Evolutionary conservation across 2,113 vertebrate species (phyloP).

Genomic region (Stegastes partitus): DNA sequence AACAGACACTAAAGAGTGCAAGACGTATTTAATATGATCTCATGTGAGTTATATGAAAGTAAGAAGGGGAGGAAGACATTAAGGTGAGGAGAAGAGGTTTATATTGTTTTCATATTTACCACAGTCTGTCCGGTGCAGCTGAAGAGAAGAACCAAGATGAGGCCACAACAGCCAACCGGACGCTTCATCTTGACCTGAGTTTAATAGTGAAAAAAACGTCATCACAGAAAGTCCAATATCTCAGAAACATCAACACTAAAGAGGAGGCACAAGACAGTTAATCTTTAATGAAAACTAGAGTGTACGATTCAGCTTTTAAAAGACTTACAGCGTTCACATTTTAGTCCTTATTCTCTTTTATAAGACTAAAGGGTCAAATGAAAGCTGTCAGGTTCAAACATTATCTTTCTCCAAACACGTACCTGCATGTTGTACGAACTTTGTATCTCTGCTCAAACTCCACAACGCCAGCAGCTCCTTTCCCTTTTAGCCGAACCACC

Average conservation of each 20-base stretch:
- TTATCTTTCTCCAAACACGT: slow-evolving; percentile 1
- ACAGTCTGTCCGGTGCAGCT: slow-evolving; percentile 31
- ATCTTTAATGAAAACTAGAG: not conserved
- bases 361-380: not conserved
- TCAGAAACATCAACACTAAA: not conserved
- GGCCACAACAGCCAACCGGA: not conserved
- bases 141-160: slow-evolving; percentile 43
- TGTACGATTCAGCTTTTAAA: not conserved
- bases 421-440: slow-evolving; percentile 37
- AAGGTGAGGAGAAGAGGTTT: not conserved
- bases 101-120: slow-evolving; percentile 14
- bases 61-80: not conserved
- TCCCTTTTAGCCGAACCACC: not conserved
- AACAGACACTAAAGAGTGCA: not conserved
- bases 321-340: not conserved
- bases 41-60: not conserved
- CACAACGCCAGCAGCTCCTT: not conserved
- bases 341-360: not conserved
- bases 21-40: not conserved
- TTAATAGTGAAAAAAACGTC: slow-evolving; percentile 4
- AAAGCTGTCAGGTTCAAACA: not conserved
- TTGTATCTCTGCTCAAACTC: slow-evolving; percentile 9
- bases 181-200: slow-evolving; percentile 54
- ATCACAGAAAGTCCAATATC: not conserved
- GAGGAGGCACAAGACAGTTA: not conserved